Conservation (phyloP, 2,113 vertebrate genomes). For the Bambusicola thoracicus region DNA sequence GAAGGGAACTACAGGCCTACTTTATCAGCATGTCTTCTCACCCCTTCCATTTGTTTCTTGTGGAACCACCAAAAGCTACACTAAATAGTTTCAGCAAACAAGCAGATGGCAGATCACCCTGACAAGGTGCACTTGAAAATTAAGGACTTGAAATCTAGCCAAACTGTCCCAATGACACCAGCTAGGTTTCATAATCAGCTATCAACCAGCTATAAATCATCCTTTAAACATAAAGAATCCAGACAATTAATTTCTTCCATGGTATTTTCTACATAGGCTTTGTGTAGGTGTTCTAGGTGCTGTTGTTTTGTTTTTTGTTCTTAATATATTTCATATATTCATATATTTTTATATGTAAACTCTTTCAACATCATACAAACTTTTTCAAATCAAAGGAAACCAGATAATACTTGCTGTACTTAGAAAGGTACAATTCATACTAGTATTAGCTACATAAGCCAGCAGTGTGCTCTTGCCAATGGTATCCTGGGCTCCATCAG, state of each 20-base stretch:
- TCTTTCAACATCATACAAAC: neutral
- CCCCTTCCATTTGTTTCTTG: neutral
- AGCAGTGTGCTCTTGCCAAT: no score
- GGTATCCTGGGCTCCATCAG: no score
- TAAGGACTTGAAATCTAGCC: constrained; percentile 7
- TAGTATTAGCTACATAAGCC: neutral
- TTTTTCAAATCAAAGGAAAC: neutral
- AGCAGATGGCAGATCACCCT: neutral
- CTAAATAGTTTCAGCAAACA: neutral
- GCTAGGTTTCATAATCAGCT: neutral
- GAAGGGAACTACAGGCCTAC: neutral
- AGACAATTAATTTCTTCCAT: neutral
- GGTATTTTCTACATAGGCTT: neutral
- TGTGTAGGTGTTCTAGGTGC: neutral
- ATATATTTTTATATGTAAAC: neutral
- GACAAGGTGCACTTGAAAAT: neutral
- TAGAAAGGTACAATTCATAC: neutral
- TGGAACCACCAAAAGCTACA: neutral
- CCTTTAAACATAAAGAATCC: neutral
- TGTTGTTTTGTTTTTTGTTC: neutral
- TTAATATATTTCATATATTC: neutral
- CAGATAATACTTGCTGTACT: neutral
- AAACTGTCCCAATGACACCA: neutral
- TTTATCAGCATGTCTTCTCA: neutral
- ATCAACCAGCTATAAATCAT: neutral